These are phyloP conservation scores for Pollenia griseotomentosa DNA, from an alignment of 2,888 invertebrate species.

Conservation along the genomic window DNA sequence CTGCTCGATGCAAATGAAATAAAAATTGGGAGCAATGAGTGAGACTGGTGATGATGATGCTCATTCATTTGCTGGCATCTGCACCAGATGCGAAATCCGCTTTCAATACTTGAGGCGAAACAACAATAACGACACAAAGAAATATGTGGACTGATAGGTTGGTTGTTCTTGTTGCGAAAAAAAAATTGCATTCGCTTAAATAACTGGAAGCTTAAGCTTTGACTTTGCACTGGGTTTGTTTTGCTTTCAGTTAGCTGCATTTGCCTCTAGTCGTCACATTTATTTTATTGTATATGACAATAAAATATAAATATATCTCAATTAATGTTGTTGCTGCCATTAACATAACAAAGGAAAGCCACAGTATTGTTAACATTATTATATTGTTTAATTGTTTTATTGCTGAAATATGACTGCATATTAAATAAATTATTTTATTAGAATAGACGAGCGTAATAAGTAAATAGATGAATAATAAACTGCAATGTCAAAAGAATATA, in stretches of 20 bases:
- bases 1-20: conserved; percentile 33
- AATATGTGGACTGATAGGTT: neutral
- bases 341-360: conserved; percentile 38
- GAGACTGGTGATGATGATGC: conserved; percentile 20
- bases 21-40: conserved; percentile 44
- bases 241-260: neutral
- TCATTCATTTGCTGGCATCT: conserved; percentile 13
- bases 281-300: conserved; percentile 49
- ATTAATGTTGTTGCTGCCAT: conserved; percentile 50
- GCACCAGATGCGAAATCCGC: conserved; percentile 38
- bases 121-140: conserved; percentile 35
- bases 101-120: conserved; percentile 47
- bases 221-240: neutral
- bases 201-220: conserved; percentile 19
- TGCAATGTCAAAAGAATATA: neutral
- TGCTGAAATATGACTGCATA: conserved; percentile 7
- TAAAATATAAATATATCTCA: conserved; percentile 62
- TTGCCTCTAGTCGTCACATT: conserved; percentile 23
- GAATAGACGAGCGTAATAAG: neutral
- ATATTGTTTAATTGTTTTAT: conserved; percentile 30
- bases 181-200: neutral
- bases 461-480: neutral
- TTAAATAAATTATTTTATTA: conserved; percentile 5
- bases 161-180: conserved; percentile 21
- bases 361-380: conserved; percentile 16